These are phyloP conservation scores for Xenopus borealis DNA, from an alignment of 2,113 vertebrate genomes.

Conservation along the genomic window DNA sequence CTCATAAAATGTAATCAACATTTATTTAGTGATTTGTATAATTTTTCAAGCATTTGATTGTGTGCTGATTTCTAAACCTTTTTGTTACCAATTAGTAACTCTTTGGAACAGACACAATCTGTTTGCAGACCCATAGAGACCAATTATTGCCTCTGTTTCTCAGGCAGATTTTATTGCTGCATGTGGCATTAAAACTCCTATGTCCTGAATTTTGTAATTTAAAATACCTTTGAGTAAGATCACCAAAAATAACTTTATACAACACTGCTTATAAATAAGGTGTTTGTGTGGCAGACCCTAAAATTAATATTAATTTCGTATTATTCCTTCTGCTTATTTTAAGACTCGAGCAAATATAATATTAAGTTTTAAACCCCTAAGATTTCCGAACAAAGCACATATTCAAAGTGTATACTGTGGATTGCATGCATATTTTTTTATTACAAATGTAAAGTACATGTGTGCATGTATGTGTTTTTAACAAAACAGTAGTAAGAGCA, in stretches of 20 bases:
- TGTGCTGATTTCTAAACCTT: slow-evolving; percentile 13
- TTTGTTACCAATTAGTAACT: slow-evolving; percentile 10
- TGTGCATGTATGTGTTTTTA: background rate
- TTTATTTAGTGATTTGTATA: background rate
- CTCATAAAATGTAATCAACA: background rate
- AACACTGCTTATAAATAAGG: background rate
- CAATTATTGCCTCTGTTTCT: slow-evolving; percentile 7
- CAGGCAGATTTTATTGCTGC: background rate
- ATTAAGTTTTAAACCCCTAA: no score
- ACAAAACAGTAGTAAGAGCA: background rate
- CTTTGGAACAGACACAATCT: background rate
- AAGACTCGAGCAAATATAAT: no score
- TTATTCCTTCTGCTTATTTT: no score
- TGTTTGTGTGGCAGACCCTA: background rate
- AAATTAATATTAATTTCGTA: no score
- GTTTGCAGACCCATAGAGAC: background rate
- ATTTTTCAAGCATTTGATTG: slow-evolving; percentile 2
- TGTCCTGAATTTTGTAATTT: slow-evolving; percentile 5
- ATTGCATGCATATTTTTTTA: no score
- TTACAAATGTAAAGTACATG: no score
- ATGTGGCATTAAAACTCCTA: background rate
- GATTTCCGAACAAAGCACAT: no score
- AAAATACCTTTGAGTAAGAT: slow-evolving; percentile 4
- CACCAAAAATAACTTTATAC: background rate
- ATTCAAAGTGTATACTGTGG: no score